Evolutionary conservation across 2,797 vertebrate species (phyloP), one percentile per base, ranked within the genome.

Genomic region (Helarctos malayanus): DNA sequence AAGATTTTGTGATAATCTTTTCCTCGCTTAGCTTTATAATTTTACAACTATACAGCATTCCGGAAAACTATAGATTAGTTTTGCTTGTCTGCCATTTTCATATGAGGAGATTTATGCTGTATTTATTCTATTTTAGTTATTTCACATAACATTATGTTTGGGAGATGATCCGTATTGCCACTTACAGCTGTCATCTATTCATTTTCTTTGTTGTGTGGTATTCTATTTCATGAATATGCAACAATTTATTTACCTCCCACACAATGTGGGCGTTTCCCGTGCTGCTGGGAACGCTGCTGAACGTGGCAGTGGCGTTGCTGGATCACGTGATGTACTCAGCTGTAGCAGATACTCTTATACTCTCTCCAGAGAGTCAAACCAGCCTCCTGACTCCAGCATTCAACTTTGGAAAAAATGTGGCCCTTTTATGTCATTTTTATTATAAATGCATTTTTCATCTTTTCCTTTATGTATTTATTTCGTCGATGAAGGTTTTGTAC

Each of bases 61-160:
- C 11, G 69, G 57, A 32, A 85, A 87, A 96, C 68, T 16, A 47
- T 5, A 79, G 13, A 69, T 92, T 71, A 84, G 27, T 75, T 88
- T 90, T 56, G 0, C n/a, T 18, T 45, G 5, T 79, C 32, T 89
- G 5, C 65, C 81, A 56, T 88, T 97, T 96, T 85, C 59, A 71
- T 56, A 61, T 35, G 32, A 11, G 12, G 35, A 8, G 3, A 75
- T 68, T 85, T 38, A 57, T 87, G 81, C 4, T 59, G 3, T 11
- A 49, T 68, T 69, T 86, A 75, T 81, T 57, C 89, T 91, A 13
- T 45, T 81, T 71, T 95, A 92, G 59, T 92, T 90, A 57, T 79
- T 93, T 80, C 54, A 63, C 7, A n/a, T 4, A 47, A 56, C 9
- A 84, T 83, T 69, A 79, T 83, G 6, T 47, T 87, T 80, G 7